Evolutionary conservation across 2,888 invertebrate genomes (phyloP).

Genomic region (Eulithis testata): DNA sequence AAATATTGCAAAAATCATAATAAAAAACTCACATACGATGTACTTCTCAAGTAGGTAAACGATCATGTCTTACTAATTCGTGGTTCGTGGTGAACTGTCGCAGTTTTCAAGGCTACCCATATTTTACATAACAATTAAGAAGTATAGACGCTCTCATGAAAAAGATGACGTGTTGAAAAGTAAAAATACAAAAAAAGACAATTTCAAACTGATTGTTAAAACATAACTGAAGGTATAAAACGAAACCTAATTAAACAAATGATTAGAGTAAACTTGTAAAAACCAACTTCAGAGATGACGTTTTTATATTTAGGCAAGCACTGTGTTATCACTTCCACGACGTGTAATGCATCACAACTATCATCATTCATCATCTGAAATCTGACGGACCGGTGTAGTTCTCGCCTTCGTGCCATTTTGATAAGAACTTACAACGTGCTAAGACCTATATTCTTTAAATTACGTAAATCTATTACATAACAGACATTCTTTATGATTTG

Average conservation of each 20-base stretch:
- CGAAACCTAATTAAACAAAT: slow-evolving; percentile 22
- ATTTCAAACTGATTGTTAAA: slow-evolving; percentile 26
- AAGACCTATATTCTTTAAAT: slow-evolving; percentile 29
- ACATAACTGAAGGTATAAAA: slow-evolving; percentile 23
- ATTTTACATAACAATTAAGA: slow-evolving; percentile 20
- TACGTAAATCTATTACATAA: slow-evolving; percentile 33
- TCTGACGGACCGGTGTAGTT: slow-evolving; percentile 62
- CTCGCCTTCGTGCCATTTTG: slow-evolving; percentile 53
- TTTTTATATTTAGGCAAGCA: slow-evolving; percentile 40
- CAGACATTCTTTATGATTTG: slow-evolving; percentile 9
- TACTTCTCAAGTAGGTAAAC: slow-evolving; percentile 8
- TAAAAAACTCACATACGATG: not conserved
- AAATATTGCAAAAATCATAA: not conserved
- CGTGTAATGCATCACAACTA: slow-evolving; percentile 74
- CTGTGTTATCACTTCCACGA: slow-evolving; percentile 60
- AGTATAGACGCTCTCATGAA: not conserved
- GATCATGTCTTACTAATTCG: slow-evolving; percentile 13
- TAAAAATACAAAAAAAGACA: slow-evolving; percentile 5
- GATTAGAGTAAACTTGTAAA: slow-evolving; percentile 1
- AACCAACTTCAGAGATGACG: slow-evolving; percentile 37
- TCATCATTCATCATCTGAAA: slow-evolving; percentile 77
- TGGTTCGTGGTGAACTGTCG: slow-evolving; percentile 13
- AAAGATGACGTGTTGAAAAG: not conserved
- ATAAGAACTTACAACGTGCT: slow-evolving; percentile 36
- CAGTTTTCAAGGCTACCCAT: slow-evolving; percentile 8